A percentile compares a stretch with the other conserved stretches of the same genome.
Evolutionary conservation across 2,888 invertebrate genomes (phyloP).

Genomic region (Chorisops tibialis): DNA sequence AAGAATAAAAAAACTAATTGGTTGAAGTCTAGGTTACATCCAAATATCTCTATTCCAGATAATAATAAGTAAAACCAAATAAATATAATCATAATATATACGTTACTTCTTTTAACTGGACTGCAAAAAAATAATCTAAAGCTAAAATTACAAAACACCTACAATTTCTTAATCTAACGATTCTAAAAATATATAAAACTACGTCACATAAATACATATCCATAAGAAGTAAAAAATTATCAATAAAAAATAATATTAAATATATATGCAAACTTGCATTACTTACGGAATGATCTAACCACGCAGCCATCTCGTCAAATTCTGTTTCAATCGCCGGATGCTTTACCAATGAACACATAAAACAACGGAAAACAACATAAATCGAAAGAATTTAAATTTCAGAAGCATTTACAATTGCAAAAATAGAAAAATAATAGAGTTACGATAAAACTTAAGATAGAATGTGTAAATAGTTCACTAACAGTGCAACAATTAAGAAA

Average conservation of each 20-base stretch:
- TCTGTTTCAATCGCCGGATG: constrained; percentile 72
- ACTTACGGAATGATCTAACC: constrained; percentile 73
- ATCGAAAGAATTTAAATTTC: constrained; percentile 32
- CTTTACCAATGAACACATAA: constrained; percentile 39
- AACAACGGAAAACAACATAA: constrained; percentile 35
- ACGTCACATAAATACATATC: too few relatives aligned
- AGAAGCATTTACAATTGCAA: constrained; percentile 31
- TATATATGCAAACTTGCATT: constrained; percentile 30
- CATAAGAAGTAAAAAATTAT: too few relatives aligned
- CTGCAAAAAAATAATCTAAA: too few relatives aligned
- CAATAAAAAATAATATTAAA: neutral
- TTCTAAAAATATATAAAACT: too few relatives aligned
- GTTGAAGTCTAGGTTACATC: too few relatives aligned
- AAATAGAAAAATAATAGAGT: constrained; percentile 10
- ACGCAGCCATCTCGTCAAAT: constrained; percentile 92
- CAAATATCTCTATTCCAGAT: too few relatives aligned
- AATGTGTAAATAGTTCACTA: neutral
- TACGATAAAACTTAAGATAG: neutral
- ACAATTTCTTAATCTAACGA: too few relatives aligned
- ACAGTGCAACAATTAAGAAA: constrained; percentile 26
- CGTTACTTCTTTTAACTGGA: too few relatives aligned
- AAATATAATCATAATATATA: too few relatives aligned
- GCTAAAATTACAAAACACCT: too few relatives aligned
- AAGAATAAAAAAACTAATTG: too few relatives aligned
- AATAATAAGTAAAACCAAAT: too few relatives aligned